A percentile compares a stretch with the other conserved stretches of the same genome.
These are phyloP conservation scores for Lepeophtheirus salmonis DNA, from an alignment of 1,140 invertebrate genomes.

Conservation along the genomic window DNA sequence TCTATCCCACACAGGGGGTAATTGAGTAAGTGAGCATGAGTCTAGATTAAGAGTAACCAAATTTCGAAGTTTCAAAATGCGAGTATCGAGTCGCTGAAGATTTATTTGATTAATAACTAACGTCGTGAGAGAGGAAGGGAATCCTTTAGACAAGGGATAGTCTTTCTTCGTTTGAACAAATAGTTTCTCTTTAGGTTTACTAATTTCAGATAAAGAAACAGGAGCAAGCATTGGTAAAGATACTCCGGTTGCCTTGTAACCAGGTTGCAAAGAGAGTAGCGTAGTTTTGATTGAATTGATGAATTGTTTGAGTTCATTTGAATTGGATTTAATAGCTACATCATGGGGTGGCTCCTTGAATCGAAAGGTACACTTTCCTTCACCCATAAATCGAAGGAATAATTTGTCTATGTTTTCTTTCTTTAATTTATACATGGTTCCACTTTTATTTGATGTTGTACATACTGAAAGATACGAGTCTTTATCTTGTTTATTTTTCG, in stretches of 20 bases:
- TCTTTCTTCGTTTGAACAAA: slow-evolving; percentile 1
- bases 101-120: background rate
- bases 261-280: background rate
- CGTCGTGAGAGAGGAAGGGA: slow-evolving; percentile 1
- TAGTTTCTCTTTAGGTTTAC: background rate
- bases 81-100: background rate
- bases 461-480: background rate
- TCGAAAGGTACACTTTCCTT: slow-evolving; percentile 9
- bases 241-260: background rate
- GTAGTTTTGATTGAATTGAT: background rate
- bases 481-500: background rate
- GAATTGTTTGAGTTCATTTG: background rate
- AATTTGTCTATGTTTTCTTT: background rate
- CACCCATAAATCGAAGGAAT: background rate
- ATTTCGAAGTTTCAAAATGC: slow-evolving; percentile 6
- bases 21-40: background rate
- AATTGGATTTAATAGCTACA: background rate
- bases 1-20: background rate
- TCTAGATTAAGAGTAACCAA: background rate
- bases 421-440: slow-evolving; percentile 5
- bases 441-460: background rate
- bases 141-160: background rate
- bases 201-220: background rate
- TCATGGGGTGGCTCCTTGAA: background rate
- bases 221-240: background rate